phyloP scores from a whole-genome alignment of 1,140 invertebrate genomes.

The Limonius californicus region DNA sequence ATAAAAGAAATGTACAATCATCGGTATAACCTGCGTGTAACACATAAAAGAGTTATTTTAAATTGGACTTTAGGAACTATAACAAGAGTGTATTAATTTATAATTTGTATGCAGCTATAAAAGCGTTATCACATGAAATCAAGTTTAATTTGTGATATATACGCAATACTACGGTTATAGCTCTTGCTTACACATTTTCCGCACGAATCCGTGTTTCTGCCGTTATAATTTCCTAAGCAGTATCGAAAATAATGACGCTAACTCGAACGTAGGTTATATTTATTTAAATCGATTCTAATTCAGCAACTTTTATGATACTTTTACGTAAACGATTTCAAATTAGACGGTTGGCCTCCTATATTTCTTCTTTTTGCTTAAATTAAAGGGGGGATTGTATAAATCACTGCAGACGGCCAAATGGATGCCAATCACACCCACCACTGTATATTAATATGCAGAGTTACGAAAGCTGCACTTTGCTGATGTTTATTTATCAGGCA shows the following conservation, averaged over 20 bases:
- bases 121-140: constrained; percentile 7
- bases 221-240: constrained; percentile 4
- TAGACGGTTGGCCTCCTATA: too few species aligned
- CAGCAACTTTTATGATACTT: too few species aligned
- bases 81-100: constrained; percentile 6
- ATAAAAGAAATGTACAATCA: too few species aligned
- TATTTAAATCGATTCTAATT: constrained; percentile 6
- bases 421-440: too few species aligned
- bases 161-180: constrained; percentile 6
- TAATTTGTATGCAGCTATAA: constrained; percentile 10
- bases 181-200: constrained; percentile 6
- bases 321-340: too few species aligned
- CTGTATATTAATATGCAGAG: too few species aligned
- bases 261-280: not conserved
- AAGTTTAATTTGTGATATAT: constrained; percentile 7
- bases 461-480: too few species aligned
- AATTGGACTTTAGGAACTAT: not conserved
- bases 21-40: not conserved
- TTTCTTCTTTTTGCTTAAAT: too few species aligned
- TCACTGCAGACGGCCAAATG: too few species aligned
- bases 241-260: not conserved
- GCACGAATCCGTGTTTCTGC: not conserved
- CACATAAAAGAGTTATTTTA: not conserved
- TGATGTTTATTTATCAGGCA: too few species aligned
- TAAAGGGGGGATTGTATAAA: too few species aligned